These are phyloP conservation scores for Pantherophis alleghaniensis DNA, from an alignment of 2,797 vertebrate genomes.

Conservation along the genomic window DNA sequence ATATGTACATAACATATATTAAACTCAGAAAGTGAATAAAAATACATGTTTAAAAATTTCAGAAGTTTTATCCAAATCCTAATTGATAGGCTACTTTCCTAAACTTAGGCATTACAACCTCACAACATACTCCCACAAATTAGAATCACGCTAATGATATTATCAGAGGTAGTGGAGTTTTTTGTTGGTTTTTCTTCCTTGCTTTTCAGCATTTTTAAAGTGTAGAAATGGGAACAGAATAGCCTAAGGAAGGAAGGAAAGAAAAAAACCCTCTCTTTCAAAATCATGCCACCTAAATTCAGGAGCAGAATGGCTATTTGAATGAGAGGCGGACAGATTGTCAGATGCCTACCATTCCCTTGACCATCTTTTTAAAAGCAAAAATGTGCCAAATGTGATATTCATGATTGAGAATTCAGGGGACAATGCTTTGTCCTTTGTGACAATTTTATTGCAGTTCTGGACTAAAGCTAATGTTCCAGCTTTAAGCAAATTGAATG, in stretches of 20 bases:
- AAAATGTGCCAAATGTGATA: background rate
- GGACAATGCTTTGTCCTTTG: background rate
- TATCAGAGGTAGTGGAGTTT: background rate
- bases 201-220: background rate
- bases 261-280: background rate
- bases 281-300: background rate
- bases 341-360: background rate
- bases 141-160: background rate
- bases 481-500: background rate
- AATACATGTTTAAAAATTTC: background rate
- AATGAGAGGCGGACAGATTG: background rate
- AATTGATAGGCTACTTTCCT: background rate
- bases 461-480: background rate
- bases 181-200: background rate
- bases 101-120: background rate
- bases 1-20: background rate
- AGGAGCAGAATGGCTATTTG: background rate
- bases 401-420: background rate
- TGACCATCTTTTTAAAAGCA: background rate
- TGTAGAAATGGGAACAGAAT: background rate
- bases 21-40: background rate
- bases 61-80: background rate
- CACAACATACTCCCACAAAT: background rate
- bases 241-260: background rate
- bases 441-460: background rate